Evolutionary conservation across 2,888 invertebrate species (phyloP).

Genomic region (Hyalella azteca): DNA sequence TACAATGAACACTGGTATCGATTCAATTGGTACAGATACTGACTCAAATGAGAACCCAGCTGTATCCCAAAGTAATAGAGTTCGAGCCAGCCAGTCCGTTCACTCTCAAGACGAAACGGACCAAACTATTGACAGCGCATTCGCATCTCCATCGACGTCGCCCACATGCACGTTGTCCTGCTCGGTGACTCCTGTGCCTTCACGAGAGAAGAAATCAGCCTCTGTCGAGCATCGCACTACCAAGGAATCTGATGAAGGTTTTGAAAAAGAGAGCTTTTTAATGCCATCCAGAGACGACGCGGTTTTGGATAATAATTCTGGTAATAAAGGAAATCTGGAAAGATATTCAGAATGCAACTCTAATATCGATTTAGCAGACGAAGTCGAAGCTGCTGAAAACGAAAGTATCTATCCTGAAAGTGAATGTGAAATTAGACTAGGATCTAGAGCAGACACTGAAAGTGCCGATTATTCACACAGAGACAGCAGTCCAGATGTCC

Average conservation of each 20-base stretch:
- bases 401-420: constrained; percentile 27
- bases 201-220: constrained; percentile 18
- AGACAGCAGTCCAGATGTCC: constrained; percentile 26
- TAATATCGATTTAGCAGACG: not conserved
- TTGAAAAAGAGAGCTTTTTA: not conserved
- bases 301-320: not conserved
- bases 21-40: constrained; percentile 45
- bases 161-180: constrained; percentile 30
- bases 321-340: not conserved
- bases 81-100: not conserved
- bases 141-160: constrained; percentile 41
- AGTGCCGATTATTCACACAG: not conserved
- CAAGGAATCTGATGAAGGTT: constrained; percentile 19
- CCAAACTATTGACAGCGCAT: constrained; percentile 39
- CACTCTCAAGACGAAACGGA: constrained; percentile 30
- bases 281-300: constrained; percentile 1
- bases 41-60: constrained; percentile 11
- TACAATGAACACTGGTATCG: constrained; percentile 48
- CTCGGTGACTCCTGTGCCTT: not conserved
- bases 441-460: not conserved
- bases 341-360: not conserved
- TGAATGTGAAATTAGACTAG: constrained; percentile 26
- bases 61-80: not conserved
- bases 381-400: constrained; percentile 20
- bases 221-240: not conserved